Percentiles rank a stretch among this genome's conserved stretches.
phyloP scores from a whole-genome alignment of 1,140 invertebrate species.

The Parapsyche elsis region DNA sequence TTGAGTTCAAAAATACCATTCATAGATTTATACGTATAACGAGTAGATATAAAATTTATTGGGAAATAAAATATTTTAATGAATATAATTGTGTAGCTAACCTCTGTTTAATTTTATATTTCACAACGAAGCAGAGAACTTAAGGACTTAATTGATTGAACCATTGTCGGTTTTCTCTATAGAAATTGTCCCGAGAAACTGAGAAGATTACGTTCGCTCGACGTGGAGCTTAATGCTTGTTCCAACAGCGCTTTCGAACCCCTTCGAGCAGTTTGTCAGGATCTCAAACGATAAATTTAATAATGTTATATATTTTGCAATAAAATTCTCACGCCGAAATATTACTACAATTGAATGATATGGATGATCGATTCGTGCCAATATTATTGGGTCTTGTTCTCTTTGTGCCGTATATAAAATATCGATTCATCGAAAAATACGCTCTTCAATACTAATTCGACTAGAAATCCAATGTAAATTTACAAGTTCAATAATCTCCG shows the following conservation, averaged over 20 bases:
- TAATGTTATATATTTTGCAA: neutral
- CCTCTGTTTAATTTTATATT: neutral
- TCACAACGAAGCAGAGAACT: neutral
- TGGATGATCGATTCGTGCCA: neutral
- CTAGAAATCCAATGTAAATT: conserved; percentile 8
- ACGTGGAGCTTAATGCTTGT: conserved; percentile 29
- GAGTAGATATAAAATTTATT: too few species aligned
- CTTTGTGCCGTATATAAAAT: neutral
- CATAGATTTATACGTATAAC: too few species aligned
- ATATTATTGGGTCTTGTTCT: neutral
- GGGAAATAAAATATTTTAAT: too few species aligned
- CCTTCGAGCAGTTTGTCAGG: neutral
- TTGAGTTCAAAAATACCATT: neutral
- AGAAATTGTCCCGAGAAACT: conserved; percentile 4
- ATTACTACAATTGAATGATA: neutral
- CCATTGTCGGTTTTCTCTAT: neutral
- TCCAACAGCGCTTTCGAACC: neutral
- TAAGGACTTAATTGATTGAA: conserved; percentile 33
- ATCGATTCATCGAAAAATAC: neutral
- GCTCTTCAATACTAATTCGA: neutral
- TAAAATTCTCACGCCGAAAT: neutral
- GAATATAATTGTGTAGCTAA: too few species aligned
- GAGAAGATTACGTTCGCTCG: conserved; percentile 18
- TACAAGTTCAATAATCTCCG: conserved; percentile 17
- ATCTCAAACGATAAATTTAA: conserved; percentile 33